phyloP scores from a whole-genome alignment of 2,113 vertebrate genomes.

The Lipophrys pholis region DNA sequence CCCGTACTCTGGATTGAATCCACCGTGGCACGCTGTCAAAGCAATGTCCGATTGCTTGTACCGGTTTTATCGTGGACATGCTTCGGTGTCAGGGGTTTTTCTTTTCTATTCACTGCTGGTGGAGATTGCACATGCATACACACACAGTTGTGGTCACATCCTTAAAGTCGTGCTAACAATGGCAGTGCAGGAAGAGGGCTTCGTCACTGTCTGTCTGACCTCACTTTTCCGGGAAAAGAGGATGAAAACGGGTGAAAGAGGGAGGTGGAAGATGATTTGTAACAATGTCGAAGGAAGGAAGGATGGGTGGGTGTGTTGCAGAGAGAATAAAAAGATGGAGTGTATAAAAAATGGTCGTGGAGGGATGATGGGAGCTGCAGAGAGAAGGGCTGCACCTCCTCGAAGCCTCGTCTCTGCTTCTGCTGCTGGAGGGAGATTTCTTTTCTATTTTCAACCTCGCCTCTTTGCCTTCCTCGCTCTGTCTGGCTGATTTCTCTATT shows the following conservation, averaged over 20 bases:
- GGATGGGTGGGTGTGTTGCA: slow-evolving; percentile 38
- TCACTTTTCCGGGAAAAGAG: slow-evolving; percentile 66
- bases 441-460: slow-evolving; percentile 56
- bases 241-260: slow-evolving; percentile 31
- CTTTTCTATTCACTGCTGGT: slow-evolving; percentile 7
- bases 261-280: slow-evolving; percentile 17
- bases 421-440: slow-evolving; percentile 55
- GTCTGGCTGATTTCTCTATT: slow-evolving; percentile 18
- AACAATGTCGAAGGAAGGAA: slow-evolving; percentile 54
- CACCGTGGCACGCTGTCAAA: slow-evolving; percentile 38
- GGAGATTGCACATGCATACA: background rate
- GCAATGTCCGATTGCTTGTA: slow-evolving; percentile 35
- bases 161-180: slow-evolving; percentile 60
- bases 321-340: slow-evolving; percentile 39
- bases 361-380: slow-evolving; percentile 1
- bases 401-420: slow-evolving; percentile 19
- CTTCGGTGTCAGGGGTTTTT: slow-evolving; percentile 27
- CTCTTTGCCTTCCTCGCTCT: slow-evolving; percentile 28
- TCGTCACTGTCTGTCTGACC: slow-evolving; percentile 66
- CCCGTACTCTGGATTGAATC: slow-evolving; percentile 18
- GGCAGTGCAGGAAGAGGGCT: slow-evolving; percentile 58
- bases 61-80: slow-evolving; percentile 8
- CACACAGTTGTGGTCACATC: slow-evolving; percentile 31
- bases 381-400: slow-evolving; percentile 26
- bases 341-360: slow-evolving; percentile 4